Base-by-base conservation (phyloP, 1,140 invertebrate species). In the Tetramorium parvispinum region DNA sequence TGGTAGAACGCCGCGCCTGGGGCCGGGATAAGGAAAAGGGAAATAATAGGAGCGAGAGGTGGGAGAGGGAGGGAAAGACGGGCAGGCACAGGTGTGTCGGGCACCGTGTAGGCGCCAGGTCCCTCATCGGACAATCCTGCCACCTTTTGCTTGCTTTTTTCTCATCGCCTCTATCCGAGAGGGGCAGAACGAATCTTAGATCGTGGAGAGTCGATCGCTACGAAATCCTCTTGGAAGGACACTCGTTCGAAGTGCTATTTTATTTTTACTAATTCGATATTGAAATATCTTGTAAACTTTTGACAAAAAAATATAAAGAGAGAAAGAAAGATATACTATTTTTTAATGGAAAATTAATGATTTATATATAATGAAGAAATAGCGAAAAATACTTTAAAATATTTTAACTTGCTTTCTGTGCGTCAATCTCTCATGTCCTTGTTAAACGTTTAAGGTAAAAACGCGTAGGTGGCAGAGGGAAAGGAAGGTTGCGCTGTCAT, bases 1-100 rank as follows among this genome's bases (percentile, higher is more conserved):
- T 32, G 18, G 46, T 65, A 82, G 85, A 86, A 51, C 40, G 51
- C 85, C 51, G 51, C 53, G 85, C 49, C 59, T 49, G 40, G 49
- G 61, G 66, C 59, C 37, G 70, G 65, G 75, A 68, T n/a, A 40
- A 61, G 55, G 49, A 37, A 63, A 55, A 81, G 63, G 71, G 63
- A 73, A 83, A 71, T 65, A 85, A 59, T 66, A 63, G 71, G 46
- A 82, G 43, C 37, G 75, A 85, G 77, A 86, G 73, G 79, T 88
- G 8, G 66, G 85, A 61, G 70, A 55, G 81, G 68, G 83, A 87
- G 89, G 75, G 86, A 89, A 88, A 78, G 89, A 87, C 89, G 77
- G 83, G 73, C 79, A 79, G 46, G 89, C 92, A 94, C 93, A 94
- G 93, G 93, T 93, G 93, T 92, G 91, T 82, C 91, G 87, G 86